phyloP scores from a whole-genome alignment of 2,113 vertebrate species.

The Sciurus niger region DNA sequence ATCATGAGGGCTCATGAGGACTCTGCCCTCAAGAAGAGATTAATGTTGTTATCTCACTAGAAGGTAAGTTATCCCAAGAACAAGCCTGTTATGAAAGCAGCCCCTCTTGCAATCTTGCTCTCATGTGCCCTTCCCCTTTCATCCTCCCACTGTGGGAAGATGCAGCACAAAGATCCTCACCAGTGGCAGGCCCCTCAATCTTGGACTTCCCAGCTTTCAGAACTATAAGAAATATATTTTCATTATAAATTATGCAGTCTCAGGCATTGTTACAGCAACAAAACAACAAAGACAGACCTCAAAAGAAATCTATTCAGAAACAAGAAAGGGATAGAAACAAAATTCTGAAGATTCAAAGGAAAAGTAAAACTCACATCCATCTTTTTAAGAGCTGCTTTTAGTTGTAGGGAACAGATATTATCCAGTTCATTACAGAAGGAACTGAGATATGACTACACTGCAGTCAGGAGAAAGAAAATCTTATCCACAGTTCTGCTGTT shows the following conservation, averaged over 20 bases:
- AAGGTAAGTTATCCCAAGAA: neutral
- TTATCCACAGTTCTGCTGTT: neutral
- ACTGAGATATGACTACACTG: neutral
- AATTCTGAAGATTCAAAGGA: neutral
- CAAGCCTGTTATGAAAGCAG: neutral
- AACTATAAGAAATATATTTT: neutral
- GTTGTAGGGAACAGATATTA: neutral
- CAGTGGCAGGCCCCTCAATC: neutral
- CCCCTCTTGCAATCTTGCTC: neutral
- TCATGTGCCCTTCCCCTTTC: neutral
- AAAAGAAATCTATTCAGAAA: neutral
- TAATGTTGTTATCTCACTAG: neutral
- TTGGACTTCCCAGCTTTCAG: neutral
- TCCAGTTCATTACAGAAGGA: neutral
- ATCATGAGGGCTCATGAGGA: neutral
- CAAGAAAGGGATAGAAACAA: neutral
- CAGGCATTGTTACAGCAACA: neutral
- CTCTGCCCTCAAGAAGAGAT: neutral
- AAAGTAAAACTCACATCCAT: conserved; percentile 1
- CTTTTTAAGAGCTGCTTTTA: neutral
- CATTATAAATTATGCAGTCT: neutral
- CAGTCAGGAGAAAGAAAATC: neutral
- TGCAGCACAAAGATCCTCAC: neutral
- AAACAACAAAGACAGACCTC: neutral
- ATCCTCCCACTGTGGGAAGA: neutral